phyloP scores from a whole-genome alignment of 2,113 vertebrate species.

The Sinocyclocheilus rhinocerous region DNA sequence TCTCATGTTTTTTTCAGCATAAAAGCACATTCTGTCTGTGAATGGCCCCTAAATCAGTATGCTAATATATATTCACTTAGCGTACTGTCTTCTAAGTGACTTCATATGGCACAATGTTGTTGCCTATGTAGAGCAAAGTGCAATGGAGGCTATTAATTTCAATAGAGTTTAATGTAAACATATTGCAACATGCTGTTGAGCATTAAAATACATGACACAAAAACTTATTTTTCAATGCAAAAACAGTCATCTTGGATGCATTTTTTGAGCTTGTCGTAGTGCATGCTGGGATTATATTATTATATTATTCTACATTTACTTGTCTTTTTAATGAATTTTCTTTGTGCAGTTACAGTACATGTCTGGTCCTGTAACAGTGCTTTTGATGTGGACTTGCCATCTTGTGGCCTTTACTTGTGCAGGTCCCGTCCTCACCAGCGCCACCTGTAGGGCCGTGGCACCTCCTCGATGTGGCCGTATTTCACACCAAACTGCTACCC shows the following conservation, averaged over 20 bases:
- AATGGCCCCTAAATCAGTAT: neutral
- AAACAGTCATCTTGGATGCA: no score
- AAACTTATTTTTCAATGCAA: no score
- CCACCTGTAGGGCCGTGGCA: neutral
- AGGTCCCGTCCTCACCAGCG: neutral
- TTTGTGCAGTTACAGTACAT: neutral
- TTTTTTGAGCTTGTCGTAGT: no score
- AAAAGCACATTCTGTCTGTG: neutral
- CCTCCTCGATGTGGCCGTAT: neutral
- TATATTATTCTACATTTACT: neutral
- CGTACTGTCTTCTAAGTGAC: neutral
- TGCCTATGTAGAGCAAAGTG: no score
- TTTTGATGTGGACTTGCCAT: no score
- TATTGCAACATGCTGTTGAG: no score
- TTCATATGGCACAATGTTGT: no score
- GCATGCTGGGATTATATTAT: no score
- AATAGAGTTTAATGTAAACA: no score
- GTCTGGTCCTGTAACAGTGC: no score
- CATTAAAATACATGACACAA: no score
- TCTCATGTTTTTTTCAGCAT: neutral
- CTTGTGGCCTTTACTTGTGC: neutral
- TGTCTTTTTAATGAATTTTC: neutral
- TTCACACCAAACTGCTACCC: neutral
- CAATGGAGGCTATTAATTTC: no score
- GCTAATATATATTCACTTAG: neutral